Conservation (phyloP, 1,140 invertebrate species). For the Drosophila chauvacae region DNA sequence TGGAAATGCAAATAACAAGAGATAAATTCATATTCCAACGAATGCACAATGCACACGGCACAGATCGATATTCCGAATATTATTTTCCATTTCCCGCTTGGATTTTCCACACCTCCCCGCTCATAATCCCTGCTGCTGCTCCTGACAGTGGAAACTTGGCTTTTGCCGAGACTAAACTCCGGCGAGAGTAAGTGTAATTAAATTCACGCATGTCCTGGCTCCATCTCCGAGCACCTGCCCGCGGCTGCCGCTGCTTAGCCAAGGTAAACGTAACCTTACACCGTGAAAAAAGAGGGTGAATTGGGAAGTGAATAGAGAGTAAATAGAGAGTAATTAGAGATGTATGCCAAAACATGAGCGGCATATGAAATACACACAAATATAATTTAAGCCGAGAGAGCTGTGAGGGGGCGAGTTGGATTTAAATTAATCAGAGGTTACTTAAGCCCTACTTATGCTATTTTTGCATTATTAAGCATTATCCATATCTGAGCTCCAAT, state of each 20-base stretch:
- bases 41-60: conserved; percentile 1
- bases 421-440: not conserved
- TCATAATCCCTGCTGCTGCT: not conserved
- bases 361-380: not conserved
- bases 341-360: not conserved
- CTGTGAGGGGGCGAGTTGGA: not conserved
- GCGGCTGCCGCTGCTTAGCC: not conserved
- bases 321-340: no score
- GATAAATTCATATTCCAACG: not conserved
- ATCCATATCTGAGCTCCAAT: not conserved
- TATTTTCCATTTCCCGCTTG: conserved; percentile 6
- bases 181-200: conserved; percentile 71
- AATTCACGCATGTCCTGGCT: conserved; percentile 58
- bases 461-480: no score
- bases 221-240: conserved; percentile 12
- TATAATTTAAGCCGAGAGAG: not conserved
- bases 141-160: conserved; percentile 17
- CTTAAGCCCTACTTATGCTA: no score
- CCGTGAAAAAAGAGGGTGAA: not conserved
- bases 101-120: not conserved
- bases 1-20: conserved; percentile 13
- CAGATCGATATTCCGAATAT: conserved; percentile 9
- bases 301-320: not conserved
- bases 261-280: not conserved
- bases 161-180: conserved; percentile 18